Conservation (phyloP, 1,140 invertebrate genomes). For the Platorchestia sp. region DNA sequence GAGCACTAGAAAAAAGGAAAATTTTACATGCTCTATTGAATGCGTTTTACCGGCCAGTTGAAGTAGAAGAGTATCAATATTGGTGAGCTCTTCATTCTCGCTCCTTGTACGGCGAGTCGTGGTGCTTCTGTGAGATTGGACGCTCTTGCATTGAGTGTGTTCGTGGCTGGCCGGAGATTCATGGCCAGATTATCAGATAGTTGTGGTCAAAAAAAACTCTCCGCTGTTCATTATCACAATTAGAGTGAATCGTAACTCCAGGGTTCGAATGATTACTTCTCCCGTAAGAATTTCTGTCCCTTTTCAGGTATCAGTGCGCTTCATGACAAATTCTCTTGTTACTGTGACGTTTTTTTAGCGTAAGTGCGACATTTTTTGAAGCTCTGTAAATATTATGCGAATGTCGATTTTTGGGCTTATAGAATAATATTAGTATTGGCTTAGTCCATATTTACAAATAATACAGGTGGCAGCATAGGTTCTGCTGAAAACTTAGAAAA, state of each 20-base stretch:
- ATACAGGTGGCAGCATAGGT: too few species aligned
- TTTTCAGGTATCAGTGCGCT: not conserved
- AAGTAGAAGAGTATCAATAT: constrained; percentile 20
- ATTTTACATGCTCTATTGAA: not conserved
- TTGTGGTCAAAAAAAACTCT: not conserved
- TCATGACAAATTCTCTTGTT: not conserved
- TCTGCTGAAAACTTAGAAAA: too few species aligned
- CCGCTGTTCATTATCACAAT: constrained; percentile 33
- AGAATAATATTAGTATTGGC: not conserved
- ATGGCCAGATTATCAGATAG: constrained; percentile 37
- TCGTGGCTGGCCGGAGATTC: constrained; percentile 33
- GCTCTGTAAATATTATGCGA: not conserved
- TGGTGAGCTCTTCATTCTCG: constrained; percentile 21
- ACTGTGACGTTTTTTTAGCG: not conserved
- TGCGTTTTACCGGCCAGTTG: not conserved
- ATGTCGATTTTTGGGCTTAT: not conserved
- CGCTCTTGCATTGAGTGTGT: not conserved
- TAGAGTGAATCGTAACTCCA: not conserved
- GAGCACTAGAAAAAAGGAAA: constrained; percentile 5
- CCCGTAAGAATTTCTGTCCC: not conserved
- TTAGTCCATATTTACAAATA: not conserved
- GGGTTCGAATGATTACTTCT: constrained; percentile 5
- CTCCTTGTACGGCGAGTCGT: not conserved
- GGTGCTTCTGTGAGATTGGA: constrained; percentile 52
- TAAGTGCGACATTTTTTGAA: not conserved